Evolutionary conservation across 2,113 vertebrate genomes (phyloP), one percentile per base, ranked within the genome.

Genomic region (Burhinus bistriatus): DNA sequence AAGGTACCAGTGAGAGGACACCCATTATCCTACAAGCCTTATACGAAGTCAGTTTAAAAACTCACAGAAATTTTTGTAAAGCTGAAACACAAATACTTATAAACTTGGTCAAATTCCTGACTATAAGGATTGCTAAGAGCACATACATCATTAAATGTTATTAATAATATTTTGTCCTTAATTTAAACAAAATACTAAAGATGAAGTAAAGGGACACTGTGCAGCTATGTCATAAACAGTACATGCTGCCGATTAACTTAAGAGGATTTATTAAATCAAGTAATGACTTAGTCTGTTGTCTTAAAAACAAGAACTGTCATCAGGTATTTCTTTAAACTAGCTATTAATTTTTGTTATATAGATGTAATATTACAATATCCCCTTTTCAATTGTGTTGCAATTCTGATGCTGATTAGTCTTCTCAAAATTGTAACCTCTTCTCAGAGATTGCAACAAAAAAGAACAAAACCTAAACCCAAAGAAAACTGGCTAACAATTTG

Each of bases 201-300:
- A 59, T 40, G 9, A 89, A 85, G 30, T 58, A 57, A 79, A 70
- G 5, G 21, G 47, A 73, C 22, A 38, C 17, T 19, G 4, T 58
- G 19, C 22, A 79, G 51, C 45, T 78, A 32, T 34, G 8, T 55
- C 61, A 78, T 20, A 29, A 69, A 78, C 34, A 83, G 15, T 36
- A 80, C 64, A 89, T 12, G 44, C 27, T 57, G 23, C 17, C 49
- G 64, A 54, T 82, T 71, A 85, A 95, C 61, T 86, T 79, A 36
- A 72, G 7, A 75, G 34, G 69, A 86, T 94, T 82, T 93, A 94
- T 93, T 91, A 96, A 64, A 89, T 71, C 45, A 93, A 89, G 38
- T 17, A 71, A 68, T 68, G 89, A 78, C n/a, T 76, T 54, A 23
- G 54, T 62, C 78, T 54, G 14, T 68, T 40, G 52, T 21, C 26